Percentiles rank a stretch among this genome's conserved stretches.
Conservation (phyloP, 2,888 invertebrate genomes). For the Helicoverpa assulta region DNA sequence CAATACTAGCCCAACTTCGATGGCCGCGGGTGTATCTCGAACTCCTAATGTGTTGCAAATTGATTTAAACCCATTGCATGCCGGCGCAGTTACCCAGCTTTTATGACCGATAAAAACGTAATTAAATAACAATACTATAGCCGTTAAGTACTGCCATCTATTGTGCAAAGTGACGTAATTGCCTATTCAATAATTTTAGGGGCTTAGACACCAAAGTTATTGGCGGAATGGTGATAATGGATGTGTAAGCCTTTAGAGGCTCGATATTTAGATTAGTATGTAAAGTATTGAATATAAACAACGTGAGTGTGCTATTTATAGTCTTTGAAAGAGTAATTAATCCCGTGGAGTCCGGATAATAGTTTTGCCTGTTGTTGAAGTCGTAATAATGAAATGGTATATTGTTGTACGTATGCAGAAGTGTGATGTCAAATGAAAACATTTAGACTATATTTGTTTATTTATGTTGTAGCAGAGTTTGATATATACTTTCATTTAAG, state of each 20-base stretch:
- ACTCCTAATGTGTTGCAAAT: conserved; percentile 50
- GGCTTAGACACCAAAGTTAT: conserved; percentile 11
- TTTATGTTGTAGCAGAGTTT: too few species aligned
- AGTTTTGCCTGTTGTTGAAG: too few species aligned
- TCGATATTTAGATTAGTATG: neutral
- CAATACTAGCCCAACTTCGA: neutral
- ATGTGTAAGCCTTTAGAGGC: neutral
- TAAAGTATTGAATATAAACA: neutral
- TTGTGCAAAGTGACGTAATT: conserved; percentile 16
- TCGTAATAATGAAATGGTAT: too few species aligned
- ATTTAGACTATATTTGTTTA: too few species aligned
- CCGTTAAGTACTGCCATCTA: conserved; percentile 31
- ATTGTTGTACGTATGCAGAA: too few species aligned
- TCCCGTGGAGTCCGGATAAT: too few species aligned
- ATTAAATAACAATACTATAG: conserved; percentile 56
- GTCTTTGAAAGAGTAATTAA: neutral
- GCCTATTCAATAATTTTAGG: conserved; percentile 2
- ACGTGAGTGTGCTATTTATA: neutral
- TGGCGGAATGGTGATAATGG: too few species aligned
- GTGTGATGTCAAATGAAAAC: too few species aligned
- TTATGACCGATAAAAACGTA: conserved; percentile 57
- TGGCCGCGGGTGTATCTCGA: neutral
- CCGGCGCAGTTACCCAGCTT: conserved; percentile 39
- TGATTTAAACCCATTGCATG: conserved; percentile 59
- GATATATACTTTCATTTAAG: too few species aligned